A percentile compares a stretch with the other conserved stretches of the same genome.
Evolutionary conservation across 2,888 invertebrate genomes (phyloP).

Genomic region (Alloscopus bannaensis): DNA sequence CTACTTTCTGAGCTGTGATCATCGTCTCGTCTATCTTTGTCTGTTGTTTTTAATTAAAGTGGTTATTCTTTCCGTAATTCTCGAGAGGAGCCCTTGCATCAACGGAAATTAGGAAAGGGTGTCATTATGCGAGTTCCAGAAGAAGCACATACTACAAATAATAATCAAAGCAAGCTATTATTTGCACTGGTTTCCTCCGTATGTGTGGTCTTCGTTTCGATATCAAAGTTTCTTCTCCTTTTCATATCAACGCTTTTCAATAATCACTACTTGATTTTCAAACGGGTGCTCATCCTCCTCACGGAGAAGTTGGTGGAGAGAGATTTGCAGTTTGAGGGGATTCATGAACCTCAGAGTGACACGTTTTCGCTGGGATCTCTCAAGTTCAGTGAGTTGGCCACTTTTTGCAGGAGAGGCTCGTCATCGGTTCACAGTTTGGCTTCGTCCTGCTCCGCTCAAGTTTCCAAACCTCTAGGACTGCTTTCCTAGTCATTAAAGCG

Average conservation of each 20-base stretch:
- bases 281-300: constrained; percentile 45
- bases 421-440: not conserved
- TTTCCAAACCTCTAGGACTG: constrained; percentile 15
- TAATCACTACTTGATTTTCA: constrained; percentile 37
- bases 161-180: constrained; percentile 23
- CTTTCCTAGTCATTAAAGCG: constrained; percentile 24
- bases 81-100: constrained; percentile 21
- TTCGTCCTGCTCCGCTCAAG: constrained; percentile 1
- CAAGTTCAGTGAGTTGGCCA: constrained; percentile 8
- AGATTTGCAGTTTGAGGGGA: constrained; percentile 23
- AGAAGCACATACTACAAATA: constrained; percentile 10
- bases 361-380: constrained; percentile 2
- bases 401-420: not conserved
- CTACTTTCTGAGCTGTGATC: no score
- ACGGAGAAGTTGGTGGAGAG: constrained; percentile 48
- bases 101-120: constrained; percentile 40
- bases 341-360: not conserved
- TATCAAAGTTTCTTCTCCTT: constrained; percentile 5
- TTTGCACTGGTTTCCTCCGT: constrained; percentile 25
- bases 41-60: no score
- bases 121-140: constrained; percentile 53
- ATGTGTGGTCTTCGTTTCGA: constrained; percentile 2
- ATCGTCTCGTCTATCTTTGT: constrained; percentile 8
- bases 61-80: no score
- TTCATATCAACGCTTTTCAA: constrained; percentile 11